Percentiles rank a stretch among this genome's conserved stretches.
These are phyloP conservation scores for Griposia aprilina DNA, from an alignment of 2,888 invertebrate species.

Conservation along the genomic window DNA sequence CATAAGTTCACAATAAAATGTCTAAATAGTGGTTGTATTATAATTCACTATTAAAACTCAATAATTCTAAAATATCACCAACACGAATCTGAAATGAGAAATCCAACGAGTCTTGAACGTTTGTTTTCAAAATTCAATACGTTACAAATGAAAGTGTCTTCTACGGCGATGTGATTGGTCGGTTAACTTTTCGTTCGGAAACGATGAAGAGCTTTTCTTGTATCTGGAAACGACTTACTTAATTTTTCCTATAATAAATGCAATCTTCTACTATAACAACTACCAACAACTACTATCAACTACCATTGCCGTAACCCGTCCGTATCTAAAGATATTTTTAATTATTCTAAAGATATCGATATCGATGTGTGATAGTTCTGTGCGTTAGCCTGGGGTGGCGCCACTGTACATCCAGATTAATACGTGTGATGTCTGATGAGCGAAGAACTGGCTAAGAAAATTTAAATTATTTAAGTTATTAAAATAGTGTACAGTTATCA, in stretches of 20 bases:
- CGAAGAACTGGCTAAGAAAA: neutral
- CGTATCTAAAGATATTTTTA: neutral
- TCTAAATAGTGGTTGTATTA: conserved; percentile 29
- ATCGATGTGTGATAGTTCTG: neutral
- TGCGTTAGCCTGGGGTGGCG: conserved; percentile 7
- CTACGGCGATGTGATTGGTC: conserved; percentile 71
- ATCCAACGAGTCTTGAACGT: conserved; percentile 68
- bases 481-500: too few species aligned
- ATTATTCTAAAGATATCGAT: neutral
- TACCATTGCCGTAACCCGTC: too few species aligned
- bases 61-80: conserved; percentile 58
- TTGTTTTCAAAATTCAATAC: conserved; percentile 78
- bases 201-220: neutral
- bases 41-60: conserved; percentile 56
- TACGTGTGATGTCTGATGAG: too few species aligned
- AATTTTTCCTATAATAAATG: neutral
- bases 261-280: neutral
- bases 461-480: too few species aligned
- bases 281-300: too few species aligned
- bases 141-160: conserved; percentile 73
- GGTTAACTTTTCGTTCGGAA: conserved; percentile 58
- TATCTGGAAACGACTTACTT: too few species aligned
- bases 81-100: conserved; percentile 59
- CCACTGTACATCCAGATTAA: conserved; percentile 1
- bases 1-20: conserved; percentile 59